phyloP scores from a whole-genome alignment of 2,113 vertebrate species.

The Apodemus sylvaticus region DNA sequence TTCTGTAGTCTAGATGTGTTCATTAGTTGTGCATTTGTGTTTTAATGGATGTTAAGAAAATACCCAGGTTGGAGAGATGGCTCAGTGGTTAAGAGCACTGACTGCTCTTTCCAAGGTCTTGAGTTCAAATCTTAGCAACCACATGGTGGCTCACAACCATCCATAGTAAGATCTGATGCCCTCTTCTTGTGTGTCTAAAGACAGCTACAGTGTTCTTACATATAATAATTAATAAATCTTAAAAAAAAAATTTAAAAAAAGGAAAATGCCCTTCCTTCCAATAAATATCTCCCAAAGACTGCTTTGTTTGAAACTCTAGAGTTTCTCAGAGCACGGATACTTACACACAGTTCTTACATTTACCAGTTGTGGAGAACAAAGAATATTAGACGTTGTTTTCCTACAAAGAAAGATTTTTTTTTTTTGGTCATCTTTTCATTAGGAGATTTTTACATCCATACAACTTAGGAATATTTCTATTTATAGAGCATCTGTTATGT shows the following conservation, averaged over 20 bases:
- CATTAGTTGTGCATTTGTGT: background rate
- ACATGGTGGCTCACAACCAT: too few species aligned
- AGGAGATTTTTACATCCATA: background rate
- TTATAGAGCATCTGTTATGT: background rate
- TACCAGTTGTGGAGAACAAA: background rate
- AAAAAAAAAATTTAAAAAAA: too few species aligned
- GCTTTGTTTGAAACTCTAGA: slow-evolving; percentile 42
- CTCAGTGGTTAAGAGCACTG: too few species aligned
- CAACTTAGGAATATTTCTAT: background rate
- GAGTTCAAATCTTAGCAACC: too few species aligned
- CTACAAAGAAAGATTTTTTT: background rate
- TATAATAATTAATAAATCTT: too few species aligned
- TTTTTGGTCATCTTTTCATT: background rate
- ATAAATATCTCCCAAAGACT: background rate
- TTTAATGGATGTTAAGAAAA: background rate
- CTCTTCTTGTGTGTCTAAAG: too few species aligned
- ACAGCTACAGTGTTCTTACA: too few species aligned
- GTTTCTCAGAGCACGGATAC: slow-evolving; percentile 20
- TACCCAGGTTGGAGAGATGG: too few species aligned
- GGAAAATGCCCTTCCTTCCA: background rate
- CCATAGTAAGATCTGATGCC: too few species aligned
- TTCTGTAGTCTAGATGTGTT: background rate
- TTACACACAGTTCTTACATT: background rate
- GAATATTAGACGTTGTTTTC: background rate
- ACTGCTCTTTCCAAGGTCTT: too few species aligned